Percentiles rank a stretch among this genome's conserved stretches.
Conservation (phyloP, 1,140 invertebrate genomes). For the Mactra quadrangularis region DNA sequence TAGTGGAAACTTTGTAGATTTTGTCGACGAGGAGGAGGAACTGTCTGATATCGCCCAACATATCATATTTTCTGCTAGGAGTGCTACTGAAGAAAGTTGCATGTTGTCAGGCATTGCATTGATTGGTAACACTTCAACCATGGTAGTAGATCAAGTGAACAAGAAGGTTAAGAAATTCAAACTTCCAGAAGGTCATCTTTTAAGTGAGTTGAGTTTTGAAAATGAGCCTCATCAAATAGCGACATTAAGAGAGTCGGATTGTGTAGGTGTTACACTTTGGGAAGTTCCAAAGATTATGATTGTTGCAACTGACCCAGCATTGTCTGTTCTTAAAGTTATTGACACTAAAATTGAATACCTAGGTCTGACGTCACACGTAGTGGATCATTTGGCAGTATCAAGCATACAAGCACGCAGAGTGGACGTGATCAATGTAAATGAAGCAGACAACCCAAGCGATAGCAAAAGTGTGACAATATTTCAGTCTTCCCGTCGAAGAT, state of each 20-base stretch:
- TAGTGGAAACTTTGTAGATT: constrained; percentile 37
- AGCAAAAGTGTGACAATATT: constrained; percentile 23
- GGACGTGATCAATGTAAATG: constrained; percentile 13
- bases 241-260: constrained; percentile 18
- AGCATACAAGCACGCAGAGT: constrained; percentile 28
- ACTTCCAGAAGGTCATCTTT: constrained; percentile 54
- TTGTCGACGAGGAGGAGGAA: background rate
- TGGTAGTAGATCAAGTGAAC: constrained; percentile 55
- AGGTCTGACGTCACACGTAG: constrained; percentile 32
- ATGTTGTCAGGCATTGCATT: constrained; percentile 47
- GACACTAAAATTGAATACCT: constrained; percentile 41
- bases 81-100: constrained; percentile 35
- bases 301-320: constrained; percentile 33
- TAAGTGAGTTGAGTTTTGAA: constrained; percentile 25
- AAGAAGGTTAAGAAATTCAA: constrained; percentile 59
- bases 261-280: constrained; percentile 43
- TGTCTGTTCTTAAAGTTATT: constrained; percentile 7
- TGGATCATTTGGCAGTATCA: constrained; percentile 4
- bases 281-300: constrained; percentile 35
- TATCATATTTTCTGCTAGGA: constrained; percentile 30
- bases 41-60: constrained; percentile 11
- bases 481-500: constrained; percentile 21
- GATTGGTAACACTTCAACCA: constrained; percentile 6
- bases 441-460: background rate
- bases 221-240: constrained; percentile 48